Evolutionary conservation across 1,140 invertebrate genomes (phyloP).

Genomic region (Sipha flava): DNA sequence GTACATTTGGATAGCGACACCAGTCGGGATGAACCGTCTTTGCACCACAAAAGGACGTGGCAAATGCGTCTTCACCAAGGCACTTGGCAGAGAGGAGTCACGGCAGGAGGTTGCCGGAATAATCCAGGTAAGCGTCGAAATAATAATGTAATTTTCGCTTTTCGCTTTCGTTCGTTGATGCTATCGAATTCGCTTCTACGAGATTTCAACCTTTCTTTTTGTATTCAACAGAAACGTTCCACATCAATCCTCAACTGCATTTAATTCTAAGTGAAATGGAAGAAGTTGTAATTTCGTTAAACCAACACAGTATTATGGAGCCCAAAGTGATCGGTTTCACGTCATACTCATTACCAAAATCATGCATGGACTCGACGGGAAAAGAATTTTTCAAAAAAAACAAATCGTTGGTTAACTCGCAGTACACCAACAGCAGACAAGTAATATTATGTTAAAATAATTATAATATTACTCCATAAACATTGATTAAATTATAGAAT

Average conservation of each 20-base stretch:
- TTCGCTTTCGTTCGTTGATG: neutral
- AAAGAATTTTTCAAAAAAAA: slow-evolving; percentile 78
- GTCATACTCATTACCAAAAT: slow-evolving; percentile 70
- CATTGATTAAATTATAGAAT: too few relatives aligned
- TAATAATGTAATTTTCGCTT: neutral
- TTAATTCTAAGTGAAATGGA: slow-evolving; percentile 71
- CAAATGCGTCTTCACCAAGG: slow-evolving; percentile 77
- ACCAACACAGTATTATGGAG: slow-evolving; percentile 85
- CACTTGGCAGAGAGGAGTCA: slow-evolving; percentile 78
- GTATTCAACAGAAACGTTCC: slow-evolving; percentile 82
- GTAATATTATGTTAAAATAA: too few relatives aligned
- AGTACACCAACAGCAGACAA: slow-evolving; percentile 85
- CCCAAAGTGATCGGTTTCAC: slow-evolving; percentile 90
- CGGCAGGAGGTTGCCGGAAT: slow-evolving; percentile 84
- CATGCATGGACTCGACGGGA: slow-evolving; percentile 55
- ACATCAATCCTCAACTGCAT: slow-evolving; percentile 85
- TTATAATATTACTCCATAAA: too few relatives aligned
- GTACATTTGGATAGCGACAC: slow-evolving; percentile 82
- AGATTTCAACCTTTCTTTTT: slow-evolving; percentile 41
- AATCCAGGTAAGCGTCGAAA: slow-evolving; percentile 56
- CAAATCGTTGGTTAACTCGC: slow-evolving; percentile 79
- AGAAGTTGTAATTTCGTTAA: slow-evolving; percentile 76
- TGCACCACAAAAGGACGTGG: slow-evolving; percentile 71
- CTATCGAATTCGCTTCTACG: too few relatives aligned
- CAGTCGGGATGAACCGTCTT: slow-evolving; percentile 68